Evolutionary conservation across 2,797 vertebrate species (phyloP).

Genomic region (Potorous gilbertii): DNA sequence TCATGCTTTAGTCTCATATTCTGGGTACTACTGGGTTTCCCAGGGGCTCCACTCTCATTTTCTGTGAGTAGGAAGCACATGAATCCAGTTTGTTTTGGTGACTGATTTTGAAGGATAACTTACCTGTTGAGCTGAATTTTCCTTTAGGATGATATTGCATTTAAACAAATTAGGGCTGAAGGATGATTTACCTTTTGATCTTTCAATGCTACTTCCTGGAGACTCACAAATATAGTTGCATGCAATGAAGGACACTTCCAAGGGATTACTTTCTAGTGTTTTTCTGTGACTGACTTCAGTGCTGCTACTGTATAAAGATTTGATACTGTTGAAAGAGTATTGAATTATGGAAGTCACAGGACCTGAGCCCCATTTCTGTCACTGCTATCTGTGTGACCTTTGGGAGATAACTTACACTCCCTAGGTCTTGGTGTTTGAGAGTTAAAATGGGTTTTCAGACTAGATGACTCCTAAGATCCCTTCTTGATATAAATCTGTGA

Average conservation of each 20-base stretch:
- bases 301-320: background rate
- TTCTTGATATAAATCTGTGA: background rate
- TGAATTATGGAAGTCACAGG: background rate
- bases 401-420: background rate
- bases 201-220: background rate
- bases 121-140: background rate
- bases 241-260: background rate
- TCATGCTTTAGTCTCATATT: background rate
- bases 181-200: background rate
- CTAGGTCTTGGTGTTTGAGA: background rate
- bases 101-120: background rate
- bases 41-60: background rate
- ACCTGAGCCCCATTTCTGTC: background rate
- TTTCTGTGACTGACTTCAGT: background rate
- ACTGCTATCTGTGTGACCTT: background rate
- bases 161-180: background rate
- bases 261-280: background rate
- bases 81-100: background rate
- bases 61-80: background rate
- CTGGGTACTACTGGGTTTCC: background rate
- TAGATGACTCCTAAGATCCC: background rate
- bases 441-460: background rate
- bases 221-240: background rate
- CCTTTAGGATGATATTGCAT: background rate
- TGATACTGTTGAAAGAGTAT: background rate